A percentile compares a stretch with the other conserved stretches of the same genome.
Conservation (phyloP, 2,113 vertebrate species). For the Acanthisitta chloris region DNA sequence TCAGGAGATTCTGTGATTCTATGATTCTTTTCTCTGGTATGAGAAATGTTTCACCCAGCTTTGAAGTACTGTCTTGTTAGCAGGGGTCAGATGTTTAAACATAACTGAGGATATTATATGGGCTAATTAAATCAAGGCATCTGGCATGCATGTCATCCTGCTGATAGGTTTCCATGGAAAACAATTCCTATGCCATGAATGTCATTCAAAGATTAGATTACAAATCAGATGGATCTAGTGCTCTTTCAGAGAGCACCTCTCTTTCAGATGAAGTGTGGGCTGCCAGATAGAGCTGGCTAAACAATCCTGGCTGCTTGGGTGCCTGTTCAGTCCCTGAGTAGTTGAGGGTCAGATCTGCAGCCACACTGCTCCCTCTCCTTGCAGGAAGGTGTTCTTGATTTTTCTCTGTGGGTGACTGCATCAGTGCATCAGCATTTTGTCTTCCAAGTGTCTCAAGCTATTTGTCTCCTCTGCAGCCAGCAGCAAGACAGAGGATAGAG, state of each 20-base stretch:
- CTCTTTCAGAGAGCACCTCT: background rate
- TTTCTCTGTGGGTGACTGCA: background rate
- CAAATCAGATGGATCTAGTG: background rate
- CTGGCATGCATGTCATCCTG: background rate
- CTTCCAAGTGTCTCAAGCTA: background rate
- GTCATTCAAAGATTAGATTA: background rate
- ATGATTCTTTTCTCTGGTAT: background rate
- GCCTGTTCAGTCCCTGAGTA: background rate
- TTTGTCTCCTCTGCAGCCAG: background rate
- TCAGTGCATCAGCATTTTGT: background rate
- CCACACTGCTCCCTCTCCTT: background rate
- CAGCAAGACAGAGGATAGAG: background rate
- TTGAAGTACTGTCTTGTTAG: slow-evolving; percentile 21
- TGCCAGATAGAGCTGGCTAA: background rate
- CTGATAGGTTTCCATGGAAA: slow-evolving; percentile 17
- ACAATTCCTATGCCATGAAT: background rate
- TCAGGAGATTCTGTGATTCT: background rate
- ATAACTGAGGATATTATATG: background rate
- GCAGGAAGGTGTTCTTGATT: background rate
- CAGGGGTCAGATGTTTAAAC: background rate
- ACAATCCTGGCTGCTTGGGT: background rate
- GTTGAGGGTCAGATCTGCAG: background rate
- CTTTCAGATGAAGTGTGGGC: background rate
- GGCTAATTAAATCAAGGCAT: slow-evolving; percentile 38
- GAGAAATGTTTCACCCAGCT: background rate